Evolutionary conservation across 2,888 invertebrate genomes (phyloP).

Genomic region (Agonopterix heracliana): DNA sequence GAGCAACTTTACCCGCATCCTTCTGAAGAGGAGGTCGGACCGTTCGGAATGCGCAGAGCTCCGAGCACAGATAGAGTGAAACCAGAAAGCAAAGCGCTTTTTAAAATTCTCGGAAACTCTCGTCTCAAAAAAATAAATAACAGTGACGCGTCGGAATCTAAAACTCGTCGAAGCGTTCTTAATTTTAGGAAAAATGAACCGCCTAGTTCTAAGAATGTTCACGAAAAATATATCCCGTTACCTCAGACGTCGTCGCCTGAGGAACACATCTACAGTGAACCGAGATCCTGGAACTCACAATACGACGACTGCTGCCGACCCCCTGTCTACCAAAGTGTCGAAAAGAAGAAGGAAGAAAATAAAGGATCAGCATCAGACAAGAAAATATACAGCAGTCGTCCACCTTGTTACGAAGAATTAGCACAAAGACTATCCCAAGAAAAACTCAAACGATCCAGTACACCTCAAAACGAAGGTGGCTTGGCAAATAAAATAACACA

Average conservation of each 20-base stretch:
- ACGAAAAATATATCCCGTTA: conserved; percentile 68
- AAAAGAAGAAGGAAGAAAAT: conserved; percentile 50
- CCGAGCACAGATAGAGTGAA: conserved; percentile 71
- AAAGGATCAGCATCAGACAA: conserved; percentile 46
- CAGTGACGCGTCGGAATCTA: conserved; percentile 52
- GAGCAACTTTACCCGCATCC: conserved; percentile 66
- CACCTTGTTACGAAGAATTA: conserved; percentile 69
- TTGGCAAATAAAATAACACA: conserved; percentile 66
- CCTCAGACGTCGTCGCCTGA: conserved; percentile 47
- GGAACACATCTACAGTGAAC: conserved; percentile 65
- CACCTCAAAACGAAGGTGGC: conserved; percentile 40
- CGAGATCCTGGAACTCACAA: conserved; percentile 54
- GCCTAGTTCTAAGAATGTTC: conserved; percentile 49
- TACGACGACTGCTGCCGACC: conserved; percentile 61
- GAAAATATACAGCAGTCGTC: conserved; percentile 55
- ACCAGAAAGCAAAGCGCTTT: conserved; percentile 59
- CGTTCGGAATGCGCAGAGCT: conserved; percentile 59
- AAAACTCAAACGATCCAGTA: conserved; percentile 62
- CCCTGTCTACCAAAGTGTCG: conserved; percentile 65
- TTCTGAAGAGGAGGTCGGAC: conserved; percentile 49
- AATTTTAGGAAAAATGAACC: conserved; percentile 61
- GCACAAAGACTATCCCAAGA: conserved; percentile 63
- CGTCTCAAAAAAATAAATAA: conserved; percentile 54
- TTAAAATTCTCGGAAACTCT: conserved; percentile 63
- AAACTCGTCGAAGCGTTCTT: conserved; percentile 56